Percentiles rank a stretch among this genome's conserved stretches.
These are phyloP conservation scores for Ericerus pela DNA, from an alignment of 1,140 invertebrate species.

Conservation along the genomic window DNA sequence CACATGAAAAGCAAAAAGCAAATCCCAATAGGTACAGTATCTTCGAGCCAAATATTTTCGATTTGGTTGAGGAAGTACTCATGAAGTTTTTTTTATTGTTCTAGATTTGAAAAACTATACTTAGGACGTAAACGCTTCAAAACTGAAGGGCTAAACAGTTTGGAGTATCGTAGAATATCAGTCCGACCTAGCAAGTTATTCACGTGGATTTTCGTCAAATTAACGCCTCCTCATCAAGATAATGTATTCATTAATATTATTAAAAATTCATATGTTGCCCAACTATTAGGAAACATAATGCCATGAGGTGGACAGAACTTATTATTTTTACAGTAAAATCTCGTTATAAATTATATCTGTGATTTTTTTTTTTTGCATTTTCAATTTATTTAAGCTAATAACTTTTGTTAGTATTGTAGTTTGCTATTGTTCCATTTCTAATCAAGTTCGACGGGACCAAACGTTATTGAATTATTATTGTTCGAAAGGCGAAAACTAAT, in stretches of 20 bases:
- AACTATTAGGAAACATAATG: not conserved
- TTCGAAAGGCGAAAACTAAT: too few species aligned
- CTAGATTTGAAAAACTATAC: slow-evolving; percentile 66
- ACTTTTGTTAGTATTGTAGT: too few species aligned
- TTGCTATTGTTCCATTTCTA: too few species aligned
- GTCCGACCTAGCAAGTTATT: not conserved
- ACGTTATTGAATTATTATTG: too few species aligned
- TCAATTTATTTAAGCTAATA: not conserved
- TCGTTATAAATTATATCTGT: not conserved
- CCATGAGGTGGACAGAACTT: not conserved
- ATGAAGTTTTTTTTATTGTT: slow-evolving; percentile 19
- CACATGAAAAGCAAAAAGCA: slow-evolving; percentile 71
- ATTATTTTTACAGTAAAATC: not conserved
- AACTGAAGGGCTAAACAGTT: slow-evolving; percentile 69
- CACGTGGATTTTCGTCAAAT: not conserved
- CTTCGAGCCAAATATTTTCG: not conserved
- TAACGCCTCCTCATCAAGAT: not conserved
- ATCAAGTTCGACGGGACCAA: too few species aligned
- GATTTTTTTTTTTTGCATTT: not conserved
- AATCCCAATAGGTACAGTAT: slow-evolving; percentile 62
- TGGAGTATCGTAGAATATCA: slow-evolving; percentile 50
- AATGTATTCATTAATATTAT: not conserved
- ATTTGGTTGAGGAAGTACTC: not conserved
- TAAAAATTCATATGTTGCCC: not conserved
- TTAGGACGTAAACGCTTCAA: slow-evolving; percentile 65